Evolutionary conservation across 2,888 invertebrate species (phyloP), one percentile per base, ranked within the genome.

Genomic region (Drosophila fungiperda): DNA sequence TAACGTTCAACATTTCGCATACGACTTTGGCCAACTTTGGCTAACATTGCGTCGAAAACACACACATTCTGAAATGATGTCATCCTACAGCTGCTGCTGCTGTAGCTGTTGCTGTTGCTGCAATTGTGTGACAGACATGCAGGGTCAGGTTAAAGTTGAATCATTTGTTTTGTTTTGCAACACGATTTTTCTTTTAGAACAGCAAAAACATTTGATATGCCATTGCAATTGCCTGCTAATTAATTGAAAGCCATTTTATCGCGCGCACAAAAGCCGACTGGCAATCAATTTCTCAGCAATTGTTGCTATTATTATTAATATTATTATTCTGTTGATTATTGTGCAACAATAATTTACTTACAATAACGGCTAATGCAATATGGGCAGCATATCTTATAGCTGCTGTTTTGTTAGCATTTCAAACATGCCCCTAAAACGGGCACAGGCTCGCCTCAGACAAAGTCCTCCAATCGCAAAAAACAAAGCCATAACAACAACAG

Each of bases 81-180:
- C 85, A 90, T 87, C 76, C 66, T 72, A 63, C 78, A 76, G 75
- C 45, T 62, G 68, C 42, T 76, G 3, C 1, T 33, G 20, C 17
- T 20, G 40, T 0, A 20, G 42, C 66, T 72, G 55, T 68, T 74
- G 70, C 68, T 59, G 73, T 49, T 67, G 70, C 54, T 74, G 71
- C 73, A 62, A 62, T 76, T 66, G 68, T 76, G 78, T 91, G 91
- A 90, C 89, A 91, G 87, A 83, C 87, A 88, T 80, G 81, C 92
- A 90, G 84, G 90, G 91, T 84, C 92, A 91, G 92, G 91, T 92
- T 90, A 91, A 92, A 91, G 91, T 92, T 91, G 87, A 91, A 90
- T 85, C 90, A 91, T 91, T 91, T 91, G 84, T 84, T 82, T 77
- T 36, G 9, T 35, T 66, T 60, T 52, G 80, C 79, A 75, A 89